phyloP scores from a whole-genome alignment of 92 coral and sea anemone species.

The Paragorgia papillata region DNA sequence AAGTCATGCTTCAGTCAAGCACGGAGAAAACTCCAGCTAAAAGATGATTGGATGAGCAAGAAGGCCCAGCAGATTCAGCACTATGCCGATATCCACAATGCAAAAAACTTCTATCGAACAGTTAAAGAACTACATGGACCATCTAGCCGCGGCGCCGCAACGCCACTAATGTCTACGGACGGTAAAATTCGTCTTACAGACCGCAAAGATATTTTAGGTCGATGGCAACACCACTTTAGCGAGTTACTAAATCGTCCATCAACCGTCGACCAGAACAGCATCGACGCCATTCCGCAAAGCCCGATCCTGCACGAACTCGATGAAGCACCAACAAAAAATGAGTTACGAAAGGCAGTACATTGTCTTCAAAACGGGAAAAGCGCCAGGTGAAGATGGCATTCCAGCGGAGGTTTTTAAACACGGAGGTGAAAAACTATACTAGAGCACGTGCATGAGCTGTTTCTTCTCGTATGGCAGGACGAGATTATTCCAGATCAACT shows the following conservation, averaged over 20 bases:
- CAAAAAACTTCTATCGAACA: constrained; percentile 40
- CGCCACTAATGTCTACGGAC: neutral
- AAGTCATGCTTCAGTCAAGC: neutral
- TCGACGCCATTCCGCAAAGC: neutral
- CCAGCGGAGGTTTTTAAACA: constrained; percentile 40
- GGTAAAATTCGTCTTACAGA: neutral
- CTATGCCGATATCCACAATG: constrained; percentile 36
- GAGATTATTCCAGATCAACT: constrained; percentile 14
- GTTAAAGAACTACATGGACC: constrained; percentile 43
- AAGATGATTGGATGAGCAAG: constrained; percentile 33
- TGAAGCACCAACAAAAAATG: constrained; percentile 7
- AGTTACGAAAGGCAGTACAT: constrained; percentile 11
- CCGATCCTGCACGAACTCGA: neutral
- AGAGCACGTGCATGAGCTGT: neutral
- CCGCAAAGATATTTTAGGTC: neutral
- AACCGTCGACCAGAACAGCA: neutral
- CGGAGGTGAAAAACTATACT: constrained; percentile 11
- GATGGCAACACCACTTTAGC: constrained; percentile 7
- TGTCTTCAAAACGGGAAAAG: constrained; percentile 5
- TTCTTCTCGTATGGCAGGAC: constrained; percentile 2
- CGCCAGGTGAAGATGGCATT: constrained; percentile 19
- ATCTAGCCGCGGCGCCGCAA: neutral
- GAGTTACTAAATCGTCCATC: neutral
- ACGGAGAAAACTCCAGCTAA: constrained; percentile 8
- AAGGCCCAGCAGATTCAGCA: constrained; percentile 43